These are phyloP conservation scores for Antitype chi DNA, from an alignment of 2,888 invertebrate genomes.

Conservation along the genomic window DNA sequence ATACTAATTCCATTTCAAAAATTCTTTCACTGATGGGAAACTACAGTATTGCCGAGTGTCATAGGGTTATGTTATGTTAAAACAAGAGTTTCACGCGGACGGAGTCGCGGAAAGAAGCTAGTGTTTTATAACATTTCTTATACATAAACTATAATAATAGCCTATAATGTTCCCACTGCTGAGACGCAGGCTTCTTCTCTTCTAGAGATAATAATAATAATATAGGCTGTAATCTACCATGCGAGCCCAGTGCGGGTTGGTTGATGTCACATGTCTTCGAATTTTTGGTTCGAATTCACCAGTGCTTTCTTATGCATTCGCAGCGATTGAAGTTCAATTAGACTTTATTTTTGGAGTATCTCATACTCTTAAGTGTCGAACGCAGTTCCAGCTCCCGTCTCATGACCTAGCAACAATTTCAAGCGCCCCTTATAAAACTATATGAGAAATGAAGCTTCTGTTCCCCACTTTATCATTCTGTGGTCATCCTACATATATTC, in stretches of 20 bases:
- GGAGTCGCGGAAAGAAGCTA: no score
- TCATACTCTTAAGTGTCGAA: not conserved
- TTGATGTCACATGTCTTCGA: no score
- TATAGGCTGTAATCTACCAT: no score
- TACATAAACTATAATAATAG: no score
- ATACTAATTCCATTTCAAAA: not conserved
- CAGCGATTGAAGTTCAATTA: not conserved
- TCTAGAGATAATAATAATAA: no score
- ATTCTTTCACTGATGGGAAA: not conserved
- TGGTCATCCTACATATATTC: constrained; percentile 54
- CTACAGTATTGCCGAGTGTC: not conserved
- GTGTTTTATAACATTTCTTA: no score
- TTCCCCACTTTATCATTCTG: not conserved
- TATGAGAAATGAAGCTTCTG: constrained; percentile 43
- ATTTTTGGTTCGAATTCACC: no score
- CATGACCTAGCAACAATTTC: constrained; percentile 1
- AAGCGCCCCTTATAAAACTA: not conserved
- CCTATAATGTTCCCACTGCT: no score
- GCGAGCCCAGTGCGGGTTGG: no score
- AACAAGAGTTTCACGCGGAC: not conserved
- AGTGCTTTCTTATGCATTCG: no score
- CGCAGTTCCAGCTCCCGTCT: not conserved
- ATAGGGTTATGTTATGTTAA: not conserved
- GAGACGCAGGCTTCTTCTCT: no score
- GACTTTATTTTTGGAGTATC: not conserved